Evolutionary conservation across 2,113 vertebrate species (phyloP), one percentile per base, ranked within the genome.

Genomic region (Edolisoma coerulescens): DNA sequence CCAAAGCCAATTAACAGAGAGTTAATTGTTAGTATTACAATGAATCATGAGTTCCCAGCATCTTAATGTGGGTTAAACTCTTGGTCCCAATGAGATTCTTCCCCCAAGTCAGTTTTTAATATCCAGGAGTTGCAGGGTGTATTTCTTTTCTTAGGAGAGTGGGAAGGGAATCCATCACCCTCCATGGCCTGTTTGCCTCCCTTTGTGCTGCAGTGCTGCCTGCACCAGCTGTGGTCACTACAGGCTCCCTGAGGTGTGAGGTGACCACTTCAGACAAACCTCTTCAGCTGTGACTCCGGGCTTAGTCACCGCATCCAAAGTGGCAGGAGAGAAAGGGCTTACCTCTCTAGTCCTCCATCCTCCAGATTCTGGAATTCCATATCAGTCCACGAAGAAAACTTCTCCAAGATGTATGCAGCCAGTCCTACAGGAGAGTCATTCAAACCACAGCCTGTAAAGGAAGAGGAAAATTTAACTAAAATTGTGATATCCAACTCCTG

Each of bases 401-500:
- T 98, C 94, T 98, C 98, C 60, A 98, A 76, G 65, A 98, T 97
- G 47, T 98, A 98, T 8, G 98, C 97, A 11, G 98, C 98, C 93
- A 98, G 92, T 13, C 98, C 98, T n/a, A 97, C 96, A 0, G 98
- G 98, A 44, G 98, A 98, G 90, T 98, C 97, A 37, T 98, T 98
- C 86, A 98, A 95, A 22, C 94, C 97, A 47, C 97, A 98, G 65
- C 98, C 98, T 98, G 87, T 18, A 59, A 53, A 41, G 57, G 52
- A 86, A 8, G 27, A 86, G 32, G 57, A 20, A 54, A 57, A 35
- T 21, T 4, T 44, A 75, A 61, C 12, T 13, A 9, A 10, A 75
- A 83, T n/a, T 56, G 13, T 56, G 11, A 23, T 71, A 70, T 15
- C 18, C 2, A 19, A 1, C 60, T 44, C 11, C 73, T 87, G 44